Evolutionary conservation across 2,797 vertebrate species (phyloP).

Genomic region (Enteromius afrohamiltoni): DNA sequence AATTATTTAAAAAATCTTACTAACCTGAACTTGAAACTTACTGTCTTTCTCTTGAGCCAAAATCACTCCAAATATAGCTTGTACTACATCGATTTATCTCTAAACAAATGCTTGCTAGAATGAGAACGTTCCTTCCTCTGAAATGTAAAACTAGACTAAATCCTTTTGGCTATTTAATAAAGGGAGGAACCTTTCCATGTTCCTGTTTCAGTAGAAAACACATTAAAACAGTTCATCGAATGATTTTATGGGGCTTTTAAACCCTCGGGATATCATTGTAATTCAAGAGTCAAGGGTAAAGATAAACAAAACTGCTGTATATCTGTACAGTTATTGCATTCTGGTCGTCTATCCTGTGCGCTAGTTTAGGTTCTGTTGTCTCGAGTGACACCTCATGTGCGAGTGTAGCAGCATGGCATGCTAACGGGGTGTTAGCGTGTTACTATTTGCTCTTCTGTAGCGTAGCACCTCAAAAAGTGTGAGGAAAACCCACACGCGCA

Average conservation of each 20-base stretch:
- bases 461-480: constrained; percentile 41
- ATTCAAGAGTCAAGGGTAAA: not conserved
- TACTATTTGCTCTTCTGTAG: constrained; percentile 50
- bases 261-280: not conserved
- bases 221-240: not conserved
- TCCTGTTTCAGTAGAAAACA: constrained; percentile 7
- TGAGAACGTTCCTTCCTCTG: not conserved
- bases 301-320: constrained; percentile 6
- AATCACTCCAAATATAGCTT: not conserved
- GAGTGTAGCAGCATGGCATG: not conserved
- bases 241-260: constrained; percentile 1
- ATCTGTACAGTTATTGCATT: not conserved
- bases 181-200: not conserved
- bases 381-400: not conserved
- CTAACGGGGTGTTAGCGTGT: constrained; percentile 42
- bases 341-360: not conserved
- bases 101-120: not conserved
- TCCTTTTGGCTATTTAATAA: not conserved
- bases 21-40: not conserved
- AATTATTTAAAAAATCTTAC: not conserved
- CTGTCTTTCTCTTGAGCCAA: not conserved
- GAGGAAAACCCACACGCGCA: constrained; percentile 29
- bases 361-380: constrained; percentile 11
- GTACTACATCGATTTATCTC: not conserved
- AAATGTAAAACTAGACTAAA: not conserved